Percentiles rank a stretch among this genome's conserved stretches.
Evolutionary conservation across 2,113 vertebrate genomes (phyloP).

Genomic region (Gymnocephalus cernua): DNA sequence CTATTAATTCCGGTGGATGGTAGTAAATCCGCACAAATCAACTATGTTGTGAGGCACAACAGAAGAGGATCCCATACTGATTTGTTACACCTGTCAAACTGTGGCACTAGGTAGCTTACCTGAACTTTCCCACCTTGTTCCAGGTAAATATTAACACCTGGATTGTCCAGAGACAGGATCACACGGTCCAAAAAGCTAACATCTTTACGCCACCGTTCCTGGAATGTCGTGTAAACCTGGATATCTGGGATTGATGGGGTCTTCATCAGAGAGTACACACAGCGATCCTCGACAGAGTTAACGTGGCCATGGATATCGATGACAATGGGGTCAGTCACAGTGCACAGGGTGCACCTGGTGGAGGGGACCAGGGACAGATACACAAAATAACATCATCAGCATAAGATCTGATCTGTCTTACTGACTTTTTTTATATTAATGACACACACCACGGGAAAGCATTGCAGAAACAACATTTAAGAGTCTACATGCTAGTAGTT

Average conservation of each 20-base stretch:
- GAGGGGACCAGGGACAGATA: neutral
- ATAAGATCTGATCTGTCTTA: neutral
- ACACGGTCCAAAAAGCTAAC: constrained; percentile 3
- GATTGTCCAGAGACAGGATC: neutral
- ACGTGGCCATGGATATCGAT: neutral
- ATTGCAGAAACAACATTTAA: too few relatives aligned
- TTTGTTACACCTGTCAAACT: neutral
- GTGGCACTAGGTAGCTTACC: neutral
- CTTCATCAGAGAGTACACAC: neutral
- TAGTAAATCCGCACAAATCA: too few relatives aligned
- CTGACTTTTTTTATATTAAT: too few relatives aligned
- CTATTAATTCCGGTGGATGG: too few relatives aligned
- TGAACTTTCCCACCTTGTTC: constrained; percentile 6
- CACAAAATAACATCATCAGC: neutral
- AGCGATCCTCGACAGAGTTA: neutral
- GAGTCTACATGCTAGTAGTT: too few relatives aligned
- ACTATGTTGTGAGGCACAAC: too few relatives aligned
- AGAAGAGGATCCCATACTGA: too few relatives aligned
- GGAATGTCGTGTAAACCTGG: neutral
- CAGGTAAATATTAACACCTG: neutral
- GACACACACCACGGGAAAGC: too few relatives aligned
- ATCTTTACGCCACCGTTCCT: constrained; percentile 1
- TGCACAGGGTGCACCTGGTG: neutral
- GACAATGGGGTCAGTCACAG: neutral
- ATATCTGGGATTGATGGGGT: neutral